Percentiles rank a stretch among this genome's conserved stretches.
These are phyloP conservation scores for Meiosimyza platycephala DNA, from an alignment of 2,888 invertebrate species.

Conservation along the genomic window DNA sequence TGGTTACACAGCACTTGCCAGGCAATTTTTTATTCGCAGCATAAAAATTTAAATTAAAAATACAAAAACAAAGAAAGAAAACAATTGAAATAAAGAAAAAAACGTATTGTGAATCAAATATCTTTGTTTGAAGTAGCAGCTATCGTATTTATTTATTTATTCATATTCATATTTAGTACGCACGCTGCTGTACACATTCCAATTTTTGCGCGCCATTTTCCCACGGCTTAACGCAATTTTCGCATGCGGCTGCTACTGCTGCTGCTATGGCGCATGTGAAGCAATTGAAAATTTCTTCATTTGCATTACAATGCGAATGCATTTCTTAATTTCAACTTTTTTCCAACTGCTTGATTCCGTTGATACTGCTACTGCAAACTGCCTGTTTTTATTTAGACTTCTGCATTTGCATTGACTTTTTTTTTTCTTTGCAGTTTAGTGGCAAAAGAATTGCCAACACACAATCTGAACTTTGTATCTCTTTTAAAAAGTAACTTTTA, in stretches of 20 bases:
- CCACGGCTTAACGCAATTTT: slow-evolving; percentile 31
- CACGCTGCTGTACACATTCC: slow-evolving; percentile 23
- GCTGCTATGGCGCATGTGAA: neutral
- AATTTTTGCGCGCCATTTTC: slow-evolving; percentile 47
- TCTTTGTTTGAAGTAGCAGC: slow-evolving; percentile 9
- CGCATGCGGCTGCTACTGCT: slow-evolving; percentile 15
- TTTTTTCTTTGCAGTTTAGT: no score
- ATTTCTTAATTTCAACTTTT: slow-evolving; percentile 32
- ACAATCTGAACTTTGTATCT: no score
- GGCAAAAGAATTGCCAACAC: no score
- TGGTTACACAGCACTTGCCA: neutral
- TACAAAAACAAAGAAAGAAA: slow-evolving; percentile 48
- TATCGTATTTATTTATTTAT: slow-evolving; percentile 50
- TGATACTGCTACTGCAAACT: no score
- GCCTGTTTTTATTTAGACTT: no score
- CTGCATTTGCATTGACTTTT: no score
- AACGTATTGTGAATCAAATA: slow-evolving; percentile 28
- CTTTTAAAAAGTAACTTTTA: no score
- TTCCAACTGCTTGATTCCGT: neutral
- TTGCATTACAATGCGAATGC: slow-evolving; percentile 56
- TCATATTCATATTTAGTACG: slow-evolving; percentile 57
- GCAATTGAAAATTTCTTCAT: slow-evolving; percentile 43
- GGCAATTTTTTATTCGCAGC: slow-evolving; percentile 38
- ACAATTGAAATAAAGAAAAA: neutral
- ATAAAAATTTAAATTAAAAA: slow-evolving; percentile 16